Evolutionary conservation across 2,797 vertebrate species (phyloP).

Genomic region (Lerista edwardsae): DNA sequence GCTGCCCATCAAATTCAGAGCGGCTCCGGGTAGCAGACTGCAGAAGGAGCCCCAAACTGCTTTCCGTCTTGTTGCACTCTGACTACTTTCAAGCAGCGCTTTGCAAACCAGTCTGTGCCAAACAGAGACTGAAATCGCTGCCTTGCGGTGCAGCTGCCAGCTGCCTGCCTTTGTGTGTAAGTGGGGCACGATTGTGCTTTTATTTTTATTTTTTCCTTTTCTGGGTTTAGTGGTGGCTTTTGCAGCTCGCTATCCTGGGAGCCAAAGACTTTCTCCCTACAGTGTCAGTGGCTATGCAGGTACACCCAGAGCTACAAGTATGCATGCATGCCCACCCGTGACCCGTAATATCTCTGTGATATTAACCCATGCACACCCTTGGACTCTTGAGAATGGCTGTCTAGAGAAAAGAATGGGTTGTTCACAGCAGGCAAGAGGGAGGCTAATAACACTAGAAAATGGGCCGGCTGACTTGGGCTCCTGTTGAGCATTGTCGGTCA

Average conservation of each 20-base stretch:
- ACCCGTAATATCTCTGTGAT: neutral
- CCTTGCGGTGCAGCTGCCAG: accelerated
- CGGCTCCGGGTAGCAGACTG: neutral
- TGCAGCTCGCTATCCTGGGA: accelerated
- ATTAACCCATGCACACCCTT: neutral
- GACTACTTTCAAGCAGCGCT: neutral
- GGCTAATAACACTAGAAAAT: neutral
- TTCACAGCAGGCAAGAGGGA: neutral
- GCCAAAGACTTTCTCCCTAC: constrained; percentile 10
- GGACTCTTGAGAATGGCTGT: accelerated
- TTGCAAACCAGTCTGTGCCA: neutral
- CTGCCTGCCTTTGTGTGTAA: neutral
- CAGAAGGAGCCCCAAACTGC: too few species aligned
- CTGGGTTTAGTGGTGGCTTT: neutral
- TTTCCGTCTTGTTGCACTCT: neutral
- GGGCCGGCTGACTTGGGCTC: too few species aligned
- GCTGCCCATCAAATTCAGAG: neutral
- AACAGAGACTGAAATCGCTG: neutral
- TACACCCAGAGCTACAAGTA: neutral
- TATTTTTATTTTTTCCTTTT: accelerated
- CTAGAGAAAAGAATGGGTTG: neutral
- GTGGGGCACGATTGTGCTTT: neutral
- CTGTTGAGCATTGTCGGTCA: neutral
- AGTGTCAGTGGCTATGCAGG: neutral
- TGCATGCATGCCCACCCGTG: neutral